These are phyloP conservation scores for Cyrtonyx montezumae DNA, from an alignment of 2,113 vertebrate species.

Conservation along the genomic window DNA sequence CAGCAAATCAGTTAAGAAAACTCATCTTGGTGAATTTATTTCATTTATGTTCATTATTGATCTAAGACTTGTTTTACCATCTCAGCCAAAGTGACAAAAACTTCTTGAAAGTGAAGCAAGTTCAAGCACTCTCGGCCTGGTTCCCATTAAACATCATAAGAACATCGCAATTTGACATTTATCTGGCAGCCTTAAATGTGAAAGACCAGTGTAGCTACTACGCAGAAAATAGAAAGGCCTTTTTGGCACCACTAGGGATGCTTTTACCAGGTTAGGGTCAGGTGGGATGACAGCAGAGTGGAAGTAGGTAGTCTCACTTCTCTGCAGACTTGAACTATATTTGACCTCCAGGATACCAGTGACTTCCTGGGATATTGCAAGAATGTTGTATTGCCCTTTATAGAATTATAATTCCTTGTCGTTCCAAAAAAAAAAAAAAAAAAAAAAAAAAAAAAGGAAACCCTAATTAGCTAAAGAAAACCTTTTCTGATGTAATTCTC, in stretches of 20 bases:
- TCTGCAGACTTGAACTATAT: constrained; percentile 46
- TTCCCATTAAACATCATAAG: constrained; percentile 45
- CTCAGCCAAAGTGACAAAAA: constrained; percentile 48
- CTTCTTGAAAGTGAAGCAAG: constrained; percentile 56
- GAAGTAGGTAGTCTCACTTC: constrained; percentile 60
- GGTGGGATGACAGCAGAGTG: constrained; percentile 36
- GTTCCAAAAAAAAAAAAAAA: background rate
- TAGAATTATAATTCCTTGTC: constrained; percentile 27
- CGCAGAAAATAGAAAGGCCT: constrained; percentile 10
- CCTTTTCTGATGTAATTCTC: constrained; percentile 39
- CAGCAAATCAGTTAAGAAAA: background rate
- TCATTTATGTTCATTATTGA: constrained; percentile 57
- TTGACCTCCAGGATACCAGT: constrained; percentile 49
- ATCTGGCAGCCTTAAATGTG: constrained; percentile 57
- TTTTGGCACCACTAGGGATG: constrained; percentile 39
- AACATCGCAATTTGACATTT: constrained; percentile 47
- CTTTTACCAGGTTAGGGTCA: constrained; percentile 65
- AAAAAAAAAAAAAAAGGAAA: background rate
- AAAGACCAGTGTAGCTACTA: constrained; percentile 41
- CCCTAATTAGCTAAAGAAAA: constrained; percentile 32
- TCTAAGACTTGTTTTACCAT: constrained; percentile 46
- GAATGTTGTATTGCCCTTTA: constrained; percentile 23
- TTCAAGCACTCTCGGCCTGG: constrained; percentile 15
- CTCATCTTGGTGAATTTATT: constrained; percentile 4
- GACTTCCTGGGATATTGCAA: constrained; percentile 47